Evolutionary conservation across 1,140 invertebrate species (phyloP), one percentile per base, ranked within the genome.

Genomic region (Oppia nitens): DNA sequence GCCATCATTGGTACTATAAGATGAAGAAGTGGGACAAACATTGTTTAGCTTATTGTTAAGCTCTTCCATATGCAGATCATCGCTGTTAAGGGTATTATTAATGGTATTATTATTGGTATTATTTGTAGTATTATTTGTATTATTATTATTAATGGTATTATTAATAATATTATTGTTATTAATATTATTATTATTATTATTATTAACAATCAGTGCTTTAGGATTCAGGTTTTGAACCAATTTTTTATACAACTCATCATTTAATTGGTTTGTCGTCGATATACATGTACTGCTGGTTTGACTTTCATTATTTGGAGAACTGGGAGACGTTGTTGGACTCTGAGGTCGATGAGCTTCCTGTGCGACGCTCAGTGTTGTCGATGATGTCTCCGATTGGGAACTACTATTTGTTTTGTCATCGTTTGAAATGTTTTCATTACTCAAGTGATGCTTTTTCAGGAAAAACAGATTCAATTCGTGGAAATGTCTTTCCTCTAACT

Each of bases 401-500:
- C 27, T 51, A 6, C n/a, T 20, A 4, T 25, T 24, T 51, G 49
- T 4, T 51, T 28, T 4, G 6, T 14, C 14, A 9, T 51, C 23
- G 27, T 6, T 51, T 14, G n/a, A 23, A 51, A 9, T 51, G n/a
- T 24, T 28, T 9, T 28, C n/a, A 28, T n/a, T 24, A 14, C 23
- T 51, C 49, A 51, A 51, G n/a, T 57, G 40, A 6, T 24, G 25
- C 26, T 48, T 2, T 49, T n/a, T n/a, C n/a, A n/a, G 51, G 20
- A 48, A 14, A n/a, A 49, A 27, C 21, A 1, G 20, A 21, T 49
- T 20, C 23, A 57, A 48, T 50, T 57, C 56, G 9, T 49, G 1
- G 11, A 48, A 47, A 29, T 57, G 56, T 12, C 47, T 45, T 40
- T 57, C 50, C 25, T 57, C 50, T 47, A 57, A 48, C 21, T 50